Evolutionary conservation across 2,888 invertebrate genomes (phyloP).

Genomic region (Aelia acuminata): DNA sequence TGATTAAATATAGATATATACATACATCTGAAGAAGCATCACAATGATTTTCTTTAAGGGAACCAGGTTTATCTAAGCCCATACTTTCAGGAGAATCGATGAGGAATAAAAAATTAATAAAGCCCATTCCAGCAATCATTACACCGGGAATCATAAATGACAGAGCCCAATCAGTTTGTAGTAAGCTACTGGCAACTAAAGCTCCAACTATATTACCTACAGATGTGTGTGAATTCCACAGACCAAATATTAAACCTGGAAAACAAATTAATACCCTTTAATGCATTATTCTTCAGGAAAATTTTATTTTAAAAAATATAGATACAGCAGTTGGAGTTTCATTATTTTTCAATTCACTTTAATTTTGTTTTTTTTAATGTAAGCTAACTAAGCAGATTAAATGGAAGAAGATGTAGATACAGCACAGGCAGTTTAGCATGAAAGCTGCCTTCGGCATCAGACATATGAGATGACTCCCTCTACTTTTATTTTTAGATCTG

Average conservation of each 20-base stretch:
- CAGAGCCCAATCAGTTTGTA: constrained; percentile 89
- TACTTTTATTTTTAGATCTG: too few species aligned
- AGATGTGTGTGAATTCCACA: constrained; percentile 98
- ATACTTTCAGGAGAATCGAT: constrained; percentile 87
- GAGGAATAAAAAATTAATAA: constrained; percentile 85
- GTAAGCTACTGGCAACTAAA: constrained; percentile 88
- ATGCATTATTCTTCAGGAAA: background rate
- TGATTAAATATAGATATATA: background rate
- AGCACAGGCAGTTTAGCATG: too few species aligned
- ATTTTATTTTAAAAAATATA: background rate
- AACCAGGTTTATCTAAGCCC: constrained; percentile 45
- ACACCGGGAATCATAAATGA: constrained; percentile 93
- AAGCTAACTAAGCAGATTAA: too few species aligned
- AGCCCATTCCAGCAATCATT: constrained; percentile 81
- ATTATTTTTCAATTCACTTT: background rate
- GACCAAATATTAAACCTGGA: constrained; percentile 86
- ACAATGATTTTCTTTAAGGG: background rate
- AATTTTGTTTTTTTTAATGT: too few species aligned
- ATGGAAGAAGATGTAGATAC: too few species aligned
- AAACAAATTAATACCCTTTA: constrained; percentile 12
- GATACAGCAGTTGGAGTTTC: background rate
- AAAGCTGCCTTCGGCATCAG: too few species aligned
- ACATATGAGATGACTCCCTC: too few species aligned
- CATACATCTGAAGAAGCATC: constrained; percentile 30
- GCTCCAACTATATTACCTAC: constrained; percentile 93